Evolutionary conservation across 1,140 invertebrate species (phyloP).

Genomic region (Aphis gossypii): DNA sequence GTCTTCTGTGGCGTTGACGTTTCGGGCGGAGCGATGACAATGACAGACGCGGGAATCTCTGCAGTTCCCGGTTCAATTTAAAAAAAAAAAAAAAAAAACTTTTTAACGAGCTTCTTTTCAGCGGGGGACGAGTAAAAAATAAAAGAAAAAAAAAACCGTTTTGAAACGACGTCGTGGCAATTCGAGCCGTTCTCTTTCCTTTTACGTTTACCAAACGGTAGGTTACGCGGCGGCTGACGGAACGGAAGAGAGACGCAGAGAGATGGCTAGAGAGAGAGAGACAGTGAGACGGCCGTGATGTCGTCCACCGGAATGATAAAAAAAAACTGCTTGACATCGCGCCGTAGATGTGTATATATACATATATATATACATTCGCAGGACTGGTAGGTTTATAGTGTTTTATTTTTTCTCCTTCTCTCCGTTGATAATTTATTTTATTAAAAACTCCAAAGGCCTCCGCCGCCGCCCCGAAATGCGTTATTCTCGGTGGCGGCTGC

Average conservation of each 20-base stretch:
- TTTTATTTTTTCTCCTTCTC: slow-evolving; percentile 33
- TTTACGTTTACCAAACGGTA: slow-evolving; percentile 27
- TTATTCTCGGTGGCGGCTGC: background rate
- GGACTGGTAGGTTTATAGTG: background rate
- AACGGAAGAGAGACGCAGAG: background rate
- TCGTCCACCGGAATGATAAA: background rate
- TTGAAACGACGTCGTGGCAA: slow-evolving; percentile 37
- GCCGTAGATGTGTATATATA: background rate
- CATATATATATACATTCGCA: background rate
- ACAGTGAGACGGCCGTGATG: background rate
- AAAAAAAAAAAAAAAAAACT: slow-evolving; percentile 52
- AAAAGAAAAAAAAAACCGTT: slow-evolving; percentile 3
- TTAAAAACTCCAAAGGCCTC: slow-evolving; percentile 14
- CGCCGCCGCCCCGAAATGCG: background rate
- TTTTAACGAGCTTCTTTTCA: slow-evolving; percentile 56
- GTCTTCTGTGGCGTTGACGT: slow-evolving; percentile 58
- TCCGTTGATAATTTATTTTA: slow-evolving; percentile 35
- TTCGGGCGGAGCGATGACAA: slow-evolving; percentile 52
- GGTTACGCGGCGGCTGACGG: background rate
- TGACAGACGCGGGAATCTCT: slow-evolving; percentile 53
- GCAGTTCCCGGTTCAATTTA: slow-evolving; percentile 50
- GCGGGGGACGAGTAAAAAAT: background rate
- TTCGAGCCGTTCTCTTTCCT: background rate
- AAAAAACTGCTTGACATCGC: slow-evolving; percentile 47
- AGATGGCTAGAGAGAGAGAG: background rate